Conservation (phyloP, 2,113 vertebrate species). For the Pseudopipra pipra region DNA sequence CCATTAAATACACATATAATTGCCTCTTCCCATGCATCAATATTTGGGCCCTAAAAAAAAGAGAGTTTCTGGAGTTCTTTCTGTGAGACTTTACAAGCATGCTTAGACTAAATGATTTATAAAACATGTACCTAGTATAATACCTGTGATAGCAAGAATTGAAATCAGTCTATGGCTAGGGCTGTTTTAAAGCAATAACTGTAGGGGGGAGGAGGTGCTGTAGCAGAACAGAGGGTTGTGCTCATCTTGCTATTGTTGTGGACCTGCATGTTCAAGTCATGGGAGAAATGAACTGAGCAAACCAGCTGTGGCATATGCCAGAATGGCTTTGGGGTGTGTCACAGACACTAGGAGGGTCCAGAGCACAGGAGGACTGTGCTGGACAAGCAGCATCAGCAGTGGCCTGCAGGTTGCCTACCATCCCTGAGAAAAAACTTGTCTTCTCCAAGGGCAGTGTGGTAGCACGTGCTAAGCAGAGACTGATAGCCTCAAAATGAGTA, state of each 20-base stretch:
- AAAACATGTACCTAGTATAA: constrained; percentile 5
- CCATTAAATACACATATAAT: constrained; percentile 1
- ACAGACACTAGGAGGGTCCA: background rate
- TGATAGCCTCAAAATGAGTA: background rate
- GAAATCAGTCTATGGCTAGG: background rate
- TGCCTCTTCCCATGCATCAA: background rate
- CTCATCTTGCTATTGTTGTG: background rate
- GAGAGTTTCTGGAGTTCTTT: background rate
- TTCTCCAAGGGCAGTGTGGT: background rate
- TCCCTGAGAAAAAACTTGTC: background rate
- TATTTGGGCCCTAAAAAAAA: background rate
- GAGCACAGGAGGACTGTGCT: background rate
- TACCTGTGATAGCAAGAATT: background rate
- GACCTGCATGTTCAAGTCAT: background rate
- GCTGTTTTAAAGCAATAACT: background rate
- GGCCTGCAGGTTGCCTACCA: background rate
- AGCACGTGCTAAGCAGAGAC: background rate
- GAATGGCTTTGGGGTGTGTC: background rate
- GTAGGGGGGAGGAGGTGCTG: background rate
- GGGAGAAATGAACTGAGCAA: background rate
- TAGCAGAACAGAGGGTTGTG: background rate
- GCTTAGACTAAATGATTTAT: background rate
- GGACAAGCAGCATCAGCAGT: background rate
- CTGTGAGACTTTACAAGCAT: background rate
- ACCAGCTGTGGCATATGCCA: background rate